Evolutionary conservation across 2,888 invertebrate genomes (phyloP), one percentile per base, ranked within the genome.

Genomic region (Blomia tropicalis): DNA sequence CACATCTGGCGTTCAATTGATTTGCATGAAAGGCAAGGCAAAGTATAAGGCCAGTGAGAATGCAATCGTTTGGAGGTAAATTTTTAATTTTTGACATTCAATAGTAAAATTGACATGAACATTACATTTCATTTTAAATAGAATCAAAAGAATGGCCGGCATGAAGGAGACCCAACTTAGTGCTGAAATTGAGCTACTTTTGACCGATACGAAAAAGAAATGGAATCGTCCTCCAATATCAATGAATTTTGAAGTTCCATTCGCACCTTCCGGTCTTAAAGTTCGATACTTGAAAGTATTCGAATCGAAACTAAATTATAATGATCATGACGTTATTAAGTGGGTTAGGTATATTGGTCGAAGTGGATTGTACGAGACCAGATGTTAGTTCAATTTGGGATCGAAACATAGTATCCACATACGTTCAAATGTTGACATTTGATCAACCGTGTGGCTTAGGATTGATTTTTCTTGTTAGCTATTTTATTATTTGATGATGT

Each of bases 101-200:
- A 51, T 56, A 19, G 14, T 56, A 41, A 17, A 36, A 31, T 56
- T 65, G 5, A 44, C 17, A 30, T 41, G 19, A 17, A n/a, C 2
- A 4, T n/a, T 25, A 27, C 11, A 25, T 44, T 36, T 2, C 4
- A 17, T 27, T 4, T 41, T 59, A n/a, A 54, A 3, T 29, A 59
- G 60, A 56, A 79, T 80, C 66, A 79, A 79, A 70, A 71, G 79
- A 36, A 80, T 79, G 79, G 79, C 77, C 43, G 79, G 79, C 31
- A 96, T 99, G 96, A 99, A 99, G 74, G 98, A 99, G 75, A 96
- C 96, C 0, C 98, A 99, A 74, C 79, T 99, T 43, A 98, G 96
- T 0, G 98, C 98, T 0, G 98, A 99, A 79, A 98, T 99, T 61
- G 98, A 99, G 75, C 78, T 99, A 43, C 79, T 99, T 65, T 93